Evolutionary conservation across 2,888 invertebrate genomes (phyloP).

Genomic region (Hydrotaea cyrtoneurina): DNA sequence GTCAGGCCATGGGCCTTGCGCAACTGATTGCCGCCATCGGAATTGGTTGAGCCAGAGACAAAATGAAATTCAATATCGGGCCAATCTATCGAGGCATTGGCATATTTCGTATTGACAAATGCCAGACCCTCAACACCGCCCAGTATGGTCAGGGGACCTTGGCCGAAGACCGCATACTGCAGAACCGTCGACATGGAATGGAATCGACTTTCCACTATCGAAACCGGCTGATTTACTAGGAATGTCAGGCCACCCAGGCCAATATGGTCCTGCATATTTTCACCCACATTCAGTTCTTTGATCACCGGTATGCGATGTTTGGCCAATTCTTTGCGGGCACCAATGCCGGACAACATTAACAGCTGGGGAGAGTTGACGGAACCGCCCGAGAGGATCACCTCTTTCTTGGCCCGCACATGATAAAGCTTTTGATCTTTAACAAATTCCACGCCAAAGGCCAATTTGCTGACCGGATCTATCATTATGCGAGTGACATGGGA

Average conservation of each 20-base stretch:
- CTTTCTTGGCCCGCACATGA: slow-evolving; percentile 89
- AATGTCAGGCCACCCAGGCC: slow-evolving; percentile 93
- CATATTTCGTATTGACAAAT: slow-evolving; percentile 93
- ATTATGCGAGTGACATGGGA: slow-evolving; percentile 89
- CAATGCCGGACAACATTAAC: slow-evolving; percentile 95
- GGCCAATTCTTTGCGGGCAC: slow-evolving; percentile 87
- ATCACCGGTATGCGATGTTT: slow-evolving; percentile 89
- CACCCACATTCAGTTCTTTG: slow-evolving; percentile 90
- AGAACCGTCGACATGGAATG: slow-evolving; percentile 90
- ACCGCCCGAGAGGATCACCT: slow-evolving; percentile 94
- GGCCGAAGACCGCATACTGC: slow-evolving; percentile 91
- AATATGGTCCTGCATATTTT: slow-evolving; percentile 94
- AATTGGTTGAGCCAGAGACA: slow-evolving; percentile 92
- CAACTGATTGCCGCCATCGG: slow-evolving; percentile 91
- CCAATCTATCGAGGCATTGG: slow-evolving; percentile 89
- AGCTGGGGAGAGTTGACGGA: slow-evolving; percentile 96
- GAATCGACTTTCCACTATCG: slow-evolving; percentile 89
- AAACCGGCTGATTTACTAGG: slow-evolving; percentile 88
- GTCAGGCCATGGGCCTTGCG: slow-evolving; percentile 90
- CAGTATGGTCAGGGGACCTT: slow-evolving; percentile 91
- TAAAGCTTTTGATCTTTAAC: slow-evolving; percentile 87
- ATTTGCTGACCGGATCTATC: slow-evolving; percentile 87
- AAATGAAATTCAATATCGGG: slow-evolving; percentile 96
- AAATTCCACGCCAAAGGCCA: slow-evolving; percentile 92
- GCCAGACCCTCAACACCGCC: slow-evolving; percentile 95